These are phyloP conservation scores for Oriolus oriolus DNA, from an alignment of 2,113 vertebrate genomes.

Conservation along the genomic window DNA sequence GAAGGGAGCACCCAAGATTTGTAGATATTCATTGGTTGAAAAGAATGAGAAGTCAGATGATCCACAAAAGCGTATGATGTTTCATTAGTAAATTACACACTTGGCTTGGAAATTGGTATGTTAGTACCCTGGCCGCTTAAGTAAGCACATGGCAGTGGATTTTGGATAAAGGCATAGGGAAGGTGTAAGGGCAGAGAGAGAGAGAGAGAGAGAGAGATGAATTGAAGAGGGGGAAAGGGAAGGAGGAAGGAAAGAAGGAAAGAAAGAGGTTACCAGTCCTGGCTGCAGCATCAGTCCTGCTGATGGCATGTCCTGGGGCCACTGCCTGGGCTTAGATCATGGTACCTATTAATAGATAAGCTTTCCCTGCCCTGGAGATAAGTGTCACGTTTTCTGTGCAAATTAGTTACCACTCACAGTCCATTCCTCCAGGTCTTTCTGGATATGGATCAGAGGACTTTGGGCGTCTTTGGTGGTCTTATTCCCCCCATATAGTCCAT, in stretches of 20 bases:
- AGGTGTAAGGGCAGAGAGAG: not conserved
- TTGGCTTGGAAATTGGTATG: not conserved
- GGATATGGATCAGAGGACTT: not conserved
- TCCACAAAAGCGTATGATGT: not conserved
- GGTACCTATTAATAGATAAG: not conserved
- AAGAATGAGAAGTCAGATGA: not conserved
- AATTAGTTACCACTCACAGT: not conserved
- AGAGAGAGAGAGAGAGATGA: not conserved
- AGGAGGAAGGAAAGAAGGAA: not conserved
- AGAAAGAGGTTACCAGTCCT: not conserved
- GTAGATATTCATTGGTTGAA: not conserved
- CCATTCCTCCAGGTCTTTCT: not conserved
- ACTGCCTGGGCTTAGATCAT: not conserved
- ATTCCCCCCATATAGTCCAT: no score
- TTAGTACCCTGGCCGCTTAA: not conserved
- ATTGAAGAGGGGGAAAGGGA: not conserved
- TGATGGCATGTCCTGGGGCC: not conserved
- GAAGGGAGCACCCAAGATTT: not conserved
- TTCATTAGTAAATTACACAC: not conserved
- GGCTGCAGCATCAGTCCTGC: not conserved
- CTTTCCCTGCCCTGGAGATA: not conserved
- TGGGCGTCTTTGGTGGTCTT: not conserved
- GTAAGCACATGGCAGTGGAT: not conserved
- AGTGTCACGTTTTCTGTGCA: not conserved
- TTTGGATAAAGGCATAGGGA: not conserved